Evolutionary conservation across 1,140 invertebrate genomes (phyloP).

Genomic region (Argopecten irradians): DNA sequence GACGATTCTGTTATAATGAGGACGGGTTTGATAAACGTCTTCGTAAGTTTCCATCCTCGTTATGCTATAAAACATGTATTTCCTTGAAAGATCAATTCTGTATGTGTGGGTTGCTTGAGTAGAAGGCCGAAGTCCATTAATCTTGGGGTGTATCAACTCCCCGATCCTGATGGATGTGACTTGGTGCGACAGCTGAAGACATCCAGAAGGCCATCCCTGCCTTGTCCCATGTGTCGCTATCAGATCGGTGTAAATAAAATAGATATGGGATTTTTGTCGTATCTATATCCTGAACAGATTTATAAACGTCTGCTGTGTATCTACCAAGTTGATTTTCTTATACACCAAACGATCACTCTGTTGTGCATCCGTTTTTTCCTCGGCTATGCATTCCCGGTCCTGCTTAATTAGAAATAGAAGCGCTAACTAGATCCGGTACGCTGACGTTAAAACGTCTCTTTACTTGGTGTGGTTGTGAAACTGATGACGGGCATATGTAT

Average conservation of each 20-base stretch:
- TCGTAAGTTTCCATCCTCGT: background rate
- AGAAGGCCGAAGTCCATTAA: background rate
- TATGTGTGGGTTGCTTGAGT: background rate
- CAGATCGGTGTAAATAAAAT: background rate
- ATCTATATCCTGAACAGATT: background rate
- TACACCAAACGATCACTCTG: background rate
- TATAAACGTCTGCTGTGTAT: background rate
- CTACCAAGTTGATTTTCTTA: background rate
- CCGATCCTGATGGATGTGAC: background rate
- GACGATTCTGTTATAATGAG: background rate
- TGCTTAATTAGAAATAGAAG: too few relatives aligned
- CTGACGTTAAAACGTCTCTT: too few relatives aligned
- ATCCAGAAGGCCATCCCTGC: background rate
- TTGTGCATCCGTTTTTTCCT: too few relatives aligned
- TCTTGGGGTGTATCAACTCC: background rate
- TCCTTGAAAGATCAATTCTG: background rate
- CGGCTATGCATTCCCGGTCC: too few relatives aligned
- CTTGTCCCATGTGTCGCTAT: background rate
- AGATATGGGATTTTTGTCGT: background rate
- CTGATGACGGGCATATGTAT: too few relatives aligned
- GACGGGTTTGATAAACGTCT: background rate
- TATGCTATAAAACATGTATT: conserved; percentile 8
- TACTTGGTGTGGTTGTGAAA: too few relatives aligned
- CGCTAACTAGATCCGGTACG: too few relatives aligned
- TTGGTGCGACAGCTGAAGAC: background rate